Conservation (phyloP, 2,888 invertebrate species). For the Philaethria dido region DNA sequence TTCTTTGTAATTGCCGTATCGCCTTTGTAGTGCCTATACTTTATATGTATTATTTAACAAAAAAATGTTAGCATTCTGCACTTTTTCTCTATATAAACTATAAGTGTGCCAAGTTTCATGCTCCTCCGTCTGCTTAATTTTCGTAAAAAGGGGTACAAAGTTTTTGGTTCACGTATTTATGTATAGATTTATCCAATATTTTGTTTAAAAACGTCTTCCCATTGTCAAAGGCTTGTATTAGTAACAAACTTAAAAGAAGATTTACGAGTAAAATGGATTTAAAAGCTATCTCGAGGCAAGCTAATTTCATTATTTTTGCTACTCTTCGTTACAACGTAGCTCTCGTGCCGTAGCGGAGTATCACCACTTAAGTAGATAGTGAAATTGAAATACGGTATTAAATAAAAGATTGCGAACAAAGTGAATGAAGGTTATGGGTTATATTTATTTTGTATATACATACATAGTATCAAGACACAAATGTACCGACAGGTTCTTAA, state of each 20-base stretch:
- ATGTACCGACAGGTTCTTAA: too few relatives aligned
- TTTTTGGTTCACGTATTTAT: too few relatives aligned
- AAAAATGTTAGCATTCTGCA: too few relatives aligned
- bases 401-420: conserved; percentile 1
- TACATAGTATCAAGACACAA: too few relatives aligned
- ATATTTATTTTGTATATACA: neutral
- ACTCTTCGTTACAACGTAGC: conserved; percentile 16
- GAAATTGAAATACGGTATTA: conserved; percentile 17
- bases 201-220: neutral
- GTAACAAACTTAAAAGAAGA: conserved; percentile 25
- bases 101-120: too few relatives aligned
- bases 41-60: too few relatives aligned
- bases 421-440: neutral
- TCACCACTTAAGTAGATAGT: conserved; percentile 23
- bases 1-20: too few relatives aligned
- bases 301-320: conserved; percentile 27
- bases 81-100: too few relatives aligned
- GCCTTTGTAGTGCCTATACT: too few relatives aligned
- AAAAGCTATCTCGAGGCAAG: conserved; percentile 29
- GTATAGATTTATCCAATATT: too few relatives aligned
- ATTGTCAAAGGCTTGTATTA: conserved; percentile 23
- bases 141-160: too few relatives aligned
- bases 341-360: conserved; percentile 14
- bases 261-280: conserved; percentile 27
- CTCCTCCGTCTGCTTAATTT: too few relatives aligned